A percentile compares a stretch with the other conserved stretches of the same genome.
These are phyloP conservation scores for Mionectes olivaceus DNA, from an alignment of 2,797 vertebrate genomes.

Conservation along the genomic window DNA sequence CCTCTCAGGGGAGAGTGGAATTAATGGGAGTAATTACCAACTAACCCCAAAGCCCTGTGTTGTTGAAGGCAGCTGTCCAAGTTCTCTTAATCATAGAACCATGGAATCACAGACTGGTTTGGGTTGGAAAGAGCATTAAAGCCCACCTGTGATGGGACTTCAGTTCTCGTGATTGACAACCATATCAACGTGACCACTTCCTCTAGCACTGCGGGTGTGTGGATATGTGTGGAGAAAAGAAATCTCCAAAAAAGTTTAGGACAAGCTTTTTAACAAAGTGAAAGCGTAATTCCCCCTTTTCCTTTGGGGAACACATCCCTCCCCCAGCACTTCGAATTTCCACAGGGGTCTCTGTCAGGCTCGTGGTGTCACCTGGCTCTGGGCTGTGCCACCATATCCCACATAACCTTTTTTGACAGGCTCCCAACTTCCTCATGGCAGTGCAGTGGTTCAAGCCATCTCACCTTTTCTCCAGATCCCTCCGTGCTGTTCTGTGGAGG, in stretches of 20 bases:
- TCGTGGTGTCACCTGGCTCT: background rate
- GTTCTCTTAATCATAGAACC: background rate
- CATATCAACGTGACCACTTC: accelerated
- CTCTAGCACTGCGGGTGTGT: background rate
- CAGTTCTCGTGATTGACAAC: background rate
- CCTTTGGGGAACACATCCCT: background rate
- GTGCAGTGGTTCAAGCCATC: accelerated
- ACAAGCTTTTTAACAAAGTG: background rate
- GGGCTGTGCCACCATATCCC: background rate
- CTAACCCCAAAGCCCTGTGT: background rate
- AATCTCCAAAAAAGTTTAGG: background rate
- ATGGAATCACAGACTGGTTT: background rate
- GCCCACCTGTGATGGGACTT: background rate
- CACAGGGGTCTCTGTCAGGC: accelerated
- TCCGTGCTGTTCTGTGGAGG: background rate
- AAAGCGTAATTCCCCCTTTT: background rate
- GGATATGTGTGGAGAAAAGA: background rate
- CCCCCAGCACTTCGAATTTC: accelerated
- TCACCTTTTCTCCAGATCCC: background rate
- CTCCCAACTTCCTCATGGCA: background rate
- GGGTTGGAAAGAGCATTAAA: background rate
- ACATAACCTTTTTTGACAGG: background rate
- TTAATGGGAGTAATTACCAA: background rate
- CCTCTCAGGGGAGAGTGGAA: background rate
- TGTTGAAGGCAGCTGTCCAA: background rate